Percentiles rank a stretch among this genome's conserved stretches.
Evolutionary conservation across 2,888 invertebrate genomes (phyloP).

Genomic region (Gymnoscelis rufifasciata): DNA sequence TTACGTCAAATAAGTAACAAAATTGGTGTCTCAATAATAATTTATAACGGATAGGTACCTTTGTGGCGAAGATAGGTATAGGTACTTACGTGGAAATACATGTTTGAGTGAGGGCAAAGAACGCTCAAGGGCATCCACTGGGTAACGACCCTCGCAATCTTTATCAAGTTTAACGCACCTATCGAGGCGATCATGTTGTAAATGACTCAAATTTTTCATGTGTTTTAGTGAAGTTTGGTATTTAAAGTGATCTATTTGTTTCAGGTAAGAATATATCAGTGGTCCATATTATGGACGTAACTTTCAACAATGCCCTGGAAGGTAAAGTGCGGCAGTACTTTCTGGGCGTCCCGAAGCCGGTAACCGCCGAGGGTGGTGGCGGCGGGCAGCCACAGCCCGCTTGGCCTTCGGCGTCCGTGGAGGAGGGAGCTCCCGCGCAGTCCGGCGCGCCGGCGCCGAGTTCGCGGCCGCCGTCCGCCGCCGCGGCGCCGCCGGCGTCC

Average conservation of each 20-base stretch:
- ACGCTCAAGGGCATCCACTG: slow-evolving; percentile 69
- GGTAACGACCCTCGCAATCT: slow-evolving; percentile 56
- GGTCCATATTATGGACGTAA: slow-evolving; percentile 84
- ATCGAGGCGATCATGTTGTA: slow-evolving; percentile 2
- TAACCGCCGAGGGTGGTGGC: slow-evolving; percentile 57
- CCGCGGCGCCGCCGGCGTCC: slow-evolving; percentile 64
- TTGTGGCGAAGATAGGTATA: slow-evolving; percentile 6
- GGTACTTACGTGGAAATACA: not conserved
- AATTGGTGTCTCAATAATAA: not conserved
- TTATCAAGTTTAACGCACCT: slow-evolving; percentile 14
- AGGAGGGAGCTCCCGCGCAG: slow-evolving; percentile 65
- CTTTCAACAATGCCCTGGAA: slow-evolving; percentile 88
- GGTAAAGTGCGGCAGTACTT: slow-evolving; percentile 88
- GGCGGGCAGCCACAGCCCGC: slow-evolving; percentile 36
- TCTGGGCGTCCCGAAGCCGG: slow-evolving; percentile 85
- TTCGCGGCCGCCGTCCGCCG: slow-evolving; percentile 72
- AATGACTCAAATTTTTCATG: not conserved
- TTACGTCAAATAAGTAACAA: too few relatives aligned
- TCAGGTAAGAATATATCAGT: slow-evolving; percentile 51
- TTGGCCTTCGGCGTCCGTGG: slow-evolving; percentile 57
- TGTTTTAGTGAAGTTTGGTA: not conserved
- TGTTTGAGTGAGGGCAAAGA: slow-evolving; percentile 54
- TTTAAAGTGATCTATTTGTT: slow-evolving; percentile 30
- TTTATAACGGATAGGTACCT: slow-evolving; percentile 2
- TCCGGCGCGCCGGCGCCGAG: slow-evolving; percentile 66